Base-by-base conservation (phyloP, 35 echinoderm and acorn worm species). In the Heliocidaris tuberculata region DNA sequence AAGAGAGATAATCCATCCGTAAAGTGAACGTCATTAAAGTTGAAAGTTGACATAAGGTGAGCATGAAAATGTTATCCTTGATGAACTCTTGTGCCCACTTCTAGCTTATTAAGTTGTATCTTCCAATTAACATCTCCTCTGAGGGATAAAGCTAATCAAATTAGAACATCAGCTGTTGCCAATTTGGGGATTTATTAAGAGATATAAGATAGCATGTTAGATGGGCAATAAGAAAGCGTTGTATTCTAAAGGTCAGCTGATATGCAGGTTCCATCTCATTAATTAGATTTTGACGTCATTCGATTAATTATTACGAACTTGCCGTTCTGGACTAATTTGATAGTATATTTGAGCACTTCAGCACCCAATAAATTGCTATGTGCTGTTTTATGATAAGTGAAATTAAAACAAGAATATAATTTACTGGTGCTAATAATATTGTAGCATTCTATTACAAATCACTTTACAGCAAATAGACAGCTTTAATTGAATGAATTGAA, bases 261-360 rank as follows among this genome's bases (percentile, higher is more conserved):
- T 78, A 78, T 19, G 65, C 65, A 78, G 65, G 19, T n/a, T 78
- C 2, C 65, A 27, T n/a, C 65, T 78, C 65, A 78, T 78, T 78
- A 78, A 78, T 78, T 78, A 78, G 65, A 78, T 78, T 78, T 78
- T 78, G 65, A 78, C 65, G 65, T 78, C 65, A 78, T 78, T 78
- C 3, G 21, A 78, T 78, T 78, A 78, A 78, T 19, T 78, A n/a
- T 78, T 78, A 24, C 7, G 65, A 78, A 78, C 65, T n/a, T 78
- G 65, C 21, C 17, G 65, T 78, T 78, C 65, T 27, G 27, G 21
- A 21, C 65, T 78, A 78, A 78, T 78, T 78, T 21, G 65, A n/a
- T 78, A n/a, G 65, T 27, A 27, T n/a, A n/a, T n/a, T 56, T 7
- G 17, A n/a, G 27, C 4, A 24, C 65, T 78, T n/a, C 21, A 4